These are phyloP conservation scores for Tyria jacobaeae DNA, from an alignment of 2,888 invertebrate species.

Conservation along the genomic window DNA sequence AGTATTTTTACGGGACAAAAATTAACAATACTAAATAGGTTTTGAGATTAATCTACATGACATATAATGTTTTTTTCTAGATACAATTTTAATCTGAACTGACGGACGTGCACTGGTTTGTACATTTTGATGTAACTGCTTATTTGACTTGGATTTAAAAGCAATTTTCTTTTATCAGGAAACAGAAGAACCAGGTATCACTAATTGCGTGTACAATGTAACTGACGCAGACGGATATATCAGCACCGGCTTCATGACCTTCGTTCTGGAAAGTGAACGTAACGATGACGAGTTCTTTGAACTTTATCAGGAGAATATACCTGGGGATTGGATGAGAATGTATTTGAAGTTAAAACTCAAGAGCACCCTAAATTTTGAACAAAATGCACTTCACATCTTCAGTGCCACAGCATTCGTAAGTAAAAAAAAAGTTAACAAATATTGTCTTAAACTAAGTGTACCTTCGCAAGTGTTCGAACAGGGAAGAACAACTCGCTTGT, in stretches of 20 bases:
- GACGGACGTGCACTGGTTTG: too few relatives aligned
- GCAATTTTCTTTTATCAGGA: constrained; percentile 69
- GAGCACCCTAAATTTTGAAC: constrained; percentile 74
- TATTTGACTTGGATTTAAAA: background rate
- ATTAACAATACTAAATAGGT: too few relatives aligned
- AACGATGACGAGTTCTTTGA: constrained; percentile 72
- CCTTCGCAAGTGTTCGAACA: too few relatives aligned
- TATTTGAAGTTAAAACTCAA: constrained; percentile 68
- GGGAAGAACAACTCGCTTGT: too few relatives aligned
- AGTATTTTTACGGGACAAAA: too few relatives aligned
- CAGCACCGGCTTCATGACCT: constrained; percentile 76
- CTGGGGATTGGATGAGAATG: constrained; percentile 65
- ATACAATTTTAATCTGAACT: too few relatives aligned
- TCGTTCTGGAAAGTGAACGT: constrained; percentile 71
- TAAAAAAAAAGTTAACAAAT: constrained; percentile 14
- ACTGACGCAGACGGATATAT: constrained; percentile 75
- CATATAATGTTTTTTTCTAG: too few relatives aligned
- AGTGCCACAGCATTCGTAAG: constrained; percentile 84
- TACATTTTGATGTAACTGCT: background rate
- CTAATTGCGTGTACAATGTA: constrained; percentile 74
- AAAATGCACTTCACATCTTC: constrained; percentile 84
- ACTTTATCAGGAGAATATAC: constrained; percentile 60
- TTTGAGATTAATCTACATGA: too few relatives aligned
- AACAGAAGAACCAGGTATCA: constrained; percentile 66
- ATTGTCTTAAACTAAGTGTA: too few relatives aligned